Conservation (phyloP, 2,888 invertebrate genomes). For the Tipula unca region DNA sequence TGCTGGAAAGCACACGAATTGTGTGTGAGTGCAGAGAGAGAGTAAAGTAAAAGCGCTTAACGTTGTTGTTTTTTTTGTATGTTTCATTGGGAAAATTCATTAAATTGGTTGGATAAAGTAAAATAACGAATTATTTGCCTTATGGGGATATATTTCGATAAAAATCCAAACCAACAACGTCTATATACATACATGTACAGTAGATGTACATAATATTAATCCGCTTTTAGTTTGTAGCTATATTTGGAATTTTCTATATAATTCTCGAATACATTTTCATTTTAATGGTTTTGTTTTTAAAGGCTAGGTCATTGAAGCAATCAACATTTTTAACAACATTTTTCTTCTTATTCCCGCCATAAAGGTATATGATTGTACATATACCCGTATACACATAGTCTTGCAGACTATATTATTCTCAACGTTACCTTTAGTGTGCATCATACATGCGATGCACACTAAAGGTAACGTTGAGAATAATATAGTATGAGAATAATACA, state of each 20-base stretch:
- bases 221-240: not conserved
- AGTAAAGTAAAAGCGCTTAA: not conserved
- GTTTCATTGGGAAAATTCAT: not conserved
- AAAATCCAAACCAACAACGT: not conserved
- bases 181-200: not conserved
- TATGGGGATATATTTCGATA: conserved; percentile 8
- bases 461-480: not conserved
- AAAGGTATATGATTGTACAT: not conserved
- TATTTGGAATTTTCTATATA: not conserved
- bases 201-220: not conserved
- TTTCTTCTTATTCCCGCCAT: not conserved
- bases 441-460: not conserved
- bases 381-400: not conserved
- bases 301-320: not conserved
- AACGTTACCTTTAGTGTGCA: not conserved
- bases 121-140: not conserved
- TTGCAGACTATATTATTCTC: not conserved
- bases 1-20: not conserved
- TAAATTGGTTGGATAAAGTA: conserved; percentile 8
- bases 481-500: no score
- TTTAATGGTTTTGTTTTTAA: not conserved
- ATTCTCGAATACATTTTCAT: not conserved
- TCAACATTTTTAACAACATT: not conserved
- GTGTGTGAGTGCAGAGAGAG: not conserved
- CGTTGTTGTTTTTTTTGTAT: not conserved